phyloP scores from a whole-genome alignment of 1,140 invertebrate genomes.

The Heliothis virescens region DNA sequence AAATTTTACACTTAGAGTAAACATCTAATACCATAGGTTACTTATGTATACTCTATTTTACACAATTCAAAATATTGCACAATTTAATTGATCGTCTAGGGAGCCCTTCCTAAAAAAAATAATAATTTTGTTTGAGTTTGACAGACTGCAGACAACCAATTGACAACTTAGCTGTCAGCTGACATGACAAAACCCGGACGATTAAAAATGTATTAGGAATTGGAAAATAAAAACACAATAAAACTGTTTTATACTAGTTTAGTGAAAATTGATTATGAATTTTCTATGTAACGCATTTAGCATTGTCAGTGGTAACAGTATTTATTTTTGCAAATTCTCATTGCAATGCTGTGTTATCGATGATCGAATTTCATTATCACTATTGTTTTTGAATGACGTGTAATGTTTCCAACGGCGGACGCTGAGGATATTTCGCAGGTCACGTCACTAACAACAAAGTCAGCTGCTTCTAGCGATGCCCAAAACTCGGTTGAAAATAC shows the following conservation, averaged over 20 bases:
- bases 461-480: slow-evolving; percentile 74
- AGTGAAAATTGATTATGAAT: slow-evolving; percentile 62
- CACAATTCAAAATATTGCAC: too few relatives aligned
- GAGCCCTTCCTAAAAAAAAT: too few relatives aligned
- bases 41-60: too few relatives aligned
- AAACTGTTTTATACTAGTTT: slow-evolving; percentile 16
- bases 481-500: slow-evolving; percentile 68
- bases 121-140: too few relatives aligned
- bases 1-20: too few relatives aligned
- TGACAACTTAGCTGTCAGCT: background rate
- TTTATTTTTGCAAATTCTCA: background rate
- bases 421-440: slow-evolving; percentile 79
- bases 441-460: slow-evolving; percentile 76
- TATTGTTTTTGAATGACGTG: slow-evolving; percentile 83
- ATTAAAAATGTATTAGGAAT: slow-evolving; percentile 14
- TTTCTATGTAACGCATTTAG: slow-evolving; percentile 44
- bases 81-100: too few relatives aligned
- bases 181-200: slow-evolving; percentile 6
- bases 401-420: slow-evolving; percentile 84
- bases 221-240: slow-evolving; percentile 29
- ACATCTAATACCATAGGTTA: too few relatives aligned
- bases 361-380: slow-evolving; percentile 62
- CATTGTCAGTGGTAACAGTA: slow-evolving; percentile 16
- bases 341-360: slow-evolving; percentile 64
- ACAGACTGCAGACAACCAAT: too few relatives aligned